Evolutionary conservation across 2,888 invertebrate species (phyloP), one percentile per base, ranked within the genome.

Genomic region (Diplazon laetatorius): DNA sequence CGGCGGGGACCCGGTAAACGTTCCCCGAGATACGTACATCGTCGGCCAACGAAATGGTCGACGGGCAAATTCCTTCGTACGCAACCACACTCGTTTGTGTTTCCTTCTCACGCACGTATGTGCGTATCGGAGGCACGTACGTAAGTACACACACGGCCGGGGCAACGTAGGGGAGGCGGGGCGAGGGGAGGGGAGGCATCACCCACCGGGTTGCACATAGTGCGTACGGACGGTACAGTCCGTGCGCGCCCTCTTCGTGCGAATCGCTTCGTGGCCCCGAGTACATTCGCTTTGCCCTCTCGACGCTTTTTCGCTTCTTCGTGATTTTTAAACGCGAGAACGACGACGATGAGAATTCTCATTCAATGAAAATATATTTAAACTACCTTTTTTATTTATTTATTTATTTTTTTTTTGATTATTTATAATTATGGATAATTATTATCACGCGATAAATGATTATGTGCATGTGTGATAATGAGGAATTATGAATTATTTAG

Each of bases 81-180:
- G 46, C 59, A 65, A 59, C n/a, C 66, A 71, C 70, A 52, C 63
- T 57, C 71, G 59, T 77, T 81, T 74, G 78, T 72, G 76, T 79
- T 82, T 81, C 81, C 70, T 77, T 44, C 82, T 79, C 78, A 80
- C 78, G 76, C 76, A 65, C 76, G 79, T 68, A 72, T 39, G 57
- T 75, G 25, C 35, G 62, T 14, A 60, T 22, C 37, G 30, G 10
- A 66, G 42, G 37, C 70, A 62, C 71, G 62, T 62, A 71, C 52
- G 66, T 25, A 25, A 25, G 59, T 66, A 66, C 66, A 48, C 65
- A 65, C 22, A 48, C 16, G n/a, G n/a, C n/a, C n/a, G n/a, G n/a
- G n/a, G n/a, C n/a, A n/a, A n/a, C n/a, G n/a, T n/a, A n/a, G n/a
- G n/a, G n/a, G n/a, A n/a, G n/a, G n/a, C n/a, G n/a, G n/a, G n/a